phyloP scores from a whole-genome alignment of 2,797 vertebrate species.

The Dipus sagitta region DNA sequence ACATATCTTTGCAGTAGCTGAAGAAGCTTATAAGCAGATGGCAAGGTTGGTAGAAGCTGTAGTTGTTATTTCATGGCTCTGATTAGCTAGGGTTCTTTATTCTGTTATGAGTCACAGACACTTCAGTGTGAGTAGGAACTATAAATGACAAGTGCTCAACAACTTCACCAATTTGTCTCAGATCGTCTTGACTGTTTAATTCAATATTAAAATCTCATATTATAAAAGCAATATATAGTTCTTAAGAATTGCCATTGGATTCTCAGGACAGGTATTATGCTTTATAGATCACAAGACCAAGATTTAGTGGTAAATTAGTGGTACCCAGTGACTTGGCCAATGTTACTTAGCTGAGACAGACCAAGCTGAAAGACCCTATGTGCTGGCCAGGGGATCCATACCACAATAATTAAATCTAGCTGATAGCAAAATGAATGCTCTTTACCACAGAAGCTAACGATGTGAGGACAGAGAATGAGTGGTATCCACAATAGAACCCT shows the following conservation, averaged over 20 bases:
- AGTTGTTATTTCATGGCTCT: conserved; percentile 42
- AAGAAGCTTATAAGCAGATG: conserved; percentile 99
- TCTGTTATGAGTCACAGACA: conserved; percentile 49
- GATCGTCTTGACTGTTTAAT: conserved; percentile 3
- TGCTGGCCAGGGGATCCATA: not conserved
- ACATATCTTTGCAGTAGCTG: conserved; percentile 98
- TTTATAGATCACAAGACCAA: not conserved
- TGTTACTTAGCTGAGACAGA: not conserved
- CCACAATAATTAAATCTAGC: not conserved
- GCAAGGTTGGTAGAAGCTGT: conserved; percentile 92
- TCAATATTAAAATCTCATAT: conserved; percentile 50
- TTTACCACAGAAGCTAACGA: not conserved
- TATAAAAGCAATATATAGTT: not conserved
- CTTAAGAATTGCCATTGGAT: conserved; percentile 26
- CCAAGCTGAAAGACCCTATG: not conserved
- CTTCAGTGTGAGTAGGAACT: conserved; percentile 44
- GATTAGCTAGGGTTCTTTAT: not conserved
- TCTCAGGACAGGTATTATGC: not conserved
- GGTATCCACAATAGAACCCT: not conserved
- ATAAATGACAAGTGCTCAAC: conserved; percentile 31
- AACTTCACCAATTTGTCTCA: conserved; percentile 23
- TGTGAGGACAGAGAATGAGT: not conserved
- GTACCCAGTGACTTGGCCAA: not conserved
- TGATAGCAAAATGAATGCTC: not conserved
- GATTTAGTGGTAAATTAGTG: not conserved